These are phyloP conservation scores for Lobophora halterata DNA, from an alignment of 2,888 invertebrate genomes.

Conservation along the genomic window DNA sequence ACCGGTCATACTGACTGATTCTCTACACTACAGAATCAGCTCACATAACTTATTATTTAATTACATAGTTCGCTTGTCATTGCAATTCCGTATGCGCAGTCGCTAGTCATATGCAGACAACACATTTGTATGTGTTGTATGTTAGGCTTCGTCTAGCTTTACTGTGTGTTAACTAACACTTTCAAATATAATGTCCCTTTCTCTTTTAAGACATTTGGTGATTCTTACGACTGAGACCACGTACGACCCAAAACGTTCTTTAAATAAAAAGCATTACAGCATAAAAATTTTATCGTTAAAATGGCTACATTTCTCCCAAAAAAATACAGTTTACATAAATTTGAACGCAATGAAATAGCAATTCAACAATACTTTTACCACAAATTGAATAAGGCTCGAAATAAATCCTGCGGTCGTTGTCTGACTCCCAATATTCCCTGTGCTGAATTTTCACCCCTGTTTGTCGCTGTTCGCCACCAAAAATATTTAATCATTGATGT, in stretches of 20 bases:
- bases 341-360: slow-evolving; percentile 60
- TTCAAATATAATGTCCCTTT: slow-evolving; percentile 60
- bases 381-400: slow-evolving; percentile 77
- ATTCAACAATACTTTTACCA: slow-evolving; percentile 72
- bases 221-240: no score
- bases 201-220: slow-evolving; percentile 49
- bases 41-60: slow-evolving; percentile 8
- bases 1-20: no score
- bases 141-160: slow-evolving; percentile 52
- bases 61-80: slow-evolving; percentile 37
- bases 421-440: slow-evolving; percentile 67
- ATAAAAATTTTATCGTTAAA: neutral
- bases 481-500: slow-evolving; percentile 45
- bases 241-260: no score
- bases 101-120: slow-evolving; percentile 41
- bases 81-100: slow-evolving; percentile 56
- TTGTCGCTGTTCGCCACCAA: slow-evolving; percentile 59
- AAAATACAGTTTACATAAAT: slow-evolving; percentile 52
- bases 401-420: slow-evolving; percentile 75
- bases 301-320: no score
- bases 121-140: slow-evolving; percentile 62
- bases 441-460: slow-evolving; percentile 66
- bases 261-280: no score
- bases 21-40: neutral
- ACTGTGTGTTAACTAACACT: slow-evolving; percentile 59